Evolutionary conservation across 2,888 invertebrate genomes (phyloP).

Genomic region (Neoitamus cyanurus): DNA sequence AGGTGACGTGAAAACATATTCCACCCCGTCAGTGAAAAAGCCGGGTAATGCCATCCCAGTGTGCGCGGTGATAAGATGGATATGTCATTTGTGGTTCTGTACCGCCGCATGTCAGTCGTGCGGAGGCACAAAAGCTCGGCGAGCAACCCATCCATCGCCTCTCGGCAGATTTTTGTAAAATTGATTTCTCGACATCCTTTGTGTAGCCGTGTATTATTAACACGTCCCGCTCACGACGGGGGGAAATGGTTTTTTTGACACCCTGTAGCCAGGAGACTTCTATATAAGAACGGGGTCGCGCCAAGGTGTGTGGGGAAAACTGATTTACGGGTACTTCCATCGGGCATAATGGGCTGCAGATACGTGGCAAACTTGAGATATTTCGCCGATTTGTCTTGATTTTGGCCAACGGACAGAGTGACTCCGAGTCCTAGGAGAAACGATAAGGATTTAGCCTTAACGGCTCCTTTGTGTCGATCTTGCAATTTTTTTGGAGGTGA

Average conservation of each 20-base stretch:
- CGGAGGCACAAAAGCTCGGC: not conserved
- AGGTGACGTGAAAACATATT: conserved; percentile 28
- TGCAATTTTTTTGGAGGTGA: not conserved
- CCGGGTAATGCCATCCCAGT: conserved; percentile 8
- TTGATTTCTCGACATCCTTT: conserved; percentile 49
- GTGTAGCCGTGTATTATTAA: conserved; percentile 14
- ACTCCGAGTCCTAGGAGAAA: not conserved
- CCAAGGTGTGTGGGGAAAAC: not conserved
- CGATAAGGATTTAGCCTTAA: not conserved
- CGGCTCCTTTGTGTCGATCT: not conserved
- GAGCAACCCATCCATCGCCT: not conserved
- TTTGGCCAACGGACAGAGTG: not conserved
- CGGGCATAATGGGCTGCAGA: not conserved
- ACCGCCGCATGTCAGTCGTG: not conserved
- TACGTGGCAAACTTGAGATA: not conserved
- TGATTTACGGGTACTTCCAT: not conserved
- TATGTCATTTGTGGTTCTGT: conserved; percentile 2
- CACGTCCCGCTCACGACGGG: not conserved
- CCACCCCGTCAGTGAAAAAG: not conserved
- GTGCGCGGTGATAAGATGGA: conserved; percentile 10
- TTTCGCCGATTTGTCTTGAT: not conserved
- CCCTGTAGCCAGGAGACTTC: not conserved
- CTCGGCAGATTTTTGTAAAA: conserved; percentile 38
- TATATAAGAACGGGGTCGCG: not conserved
- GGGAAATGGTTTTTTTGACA: conserved; percentile 24